Evolutionary conservation across 2,113 vertebrate species (phyloP).

Genomic region (Zosterops hypoxanthus): DNA sequence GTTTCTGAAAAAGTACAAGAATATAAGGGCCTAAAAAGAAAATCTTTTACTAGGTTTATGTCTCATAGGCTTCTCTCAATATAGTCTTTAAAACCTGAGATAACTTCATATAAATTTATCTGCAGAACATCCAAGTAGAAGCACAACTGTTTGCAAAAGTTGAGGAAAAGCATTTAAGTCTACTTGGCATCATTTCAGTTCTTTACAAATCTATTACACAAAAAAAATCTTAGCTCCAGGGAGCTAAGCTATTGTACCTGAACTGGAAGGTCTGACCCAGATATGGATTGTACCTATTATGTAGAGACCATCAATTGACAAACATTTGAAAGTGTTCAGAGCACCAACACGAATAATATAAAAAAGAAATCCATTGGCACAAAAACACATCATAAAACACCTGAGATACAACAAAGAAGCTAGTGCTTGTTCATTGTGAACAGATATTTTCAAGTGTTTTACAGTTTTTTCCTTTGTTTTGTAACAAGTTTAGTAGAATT

Average conservation of each 20-base stretch:
- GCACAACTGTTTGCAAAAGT: conserved; percentile 22
- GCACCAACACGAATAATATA: not conserved
- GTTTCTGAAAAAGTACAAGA: not conserved
- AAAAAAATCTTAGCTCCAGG: conserved; percentile 2
- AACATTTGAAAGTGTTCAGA: conserved; percentile 42
- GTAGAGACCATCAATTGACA: conserved; percentile 28
- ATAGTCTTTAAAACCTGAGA: not conserved
- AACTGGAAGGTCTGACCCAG: conserved; percentile 55
- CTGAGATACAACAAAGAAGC: conserved; percentile 26
- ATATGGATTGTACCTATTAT: conserved; percentile 43
- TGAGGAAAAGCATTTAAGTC: conserved; percentile 23
- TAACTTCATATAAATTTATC: conserved; percentile 25
- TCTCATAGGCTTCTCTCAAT: not conserved
- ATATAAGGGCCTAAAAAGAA: not conserved
- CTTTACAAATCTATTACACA: conserved; percentile 33
- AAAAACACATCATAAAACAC: conserved; percentile 10
- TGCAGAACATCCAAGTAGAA: conserved; percentile 13
- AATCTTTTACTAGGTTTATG: not conserved
- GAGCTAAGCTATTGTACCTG: conserved; percentile 32
- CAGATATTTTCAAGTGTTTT: not conserved
- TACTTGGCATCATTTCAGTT: conserved; percentile 25
- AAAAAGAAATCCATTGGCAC: not conserved
- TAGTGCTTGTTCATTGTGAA: not conserved
- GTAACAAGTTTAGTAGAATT: conserved; percentile 5
- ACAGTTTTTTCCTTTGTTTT: conserved; percentile 22